These are phyloP conservation scores for Heliconius cydno DNA, from an alignment of 2,888 invertebrate species.

Conservation along the genomic window DNA sequence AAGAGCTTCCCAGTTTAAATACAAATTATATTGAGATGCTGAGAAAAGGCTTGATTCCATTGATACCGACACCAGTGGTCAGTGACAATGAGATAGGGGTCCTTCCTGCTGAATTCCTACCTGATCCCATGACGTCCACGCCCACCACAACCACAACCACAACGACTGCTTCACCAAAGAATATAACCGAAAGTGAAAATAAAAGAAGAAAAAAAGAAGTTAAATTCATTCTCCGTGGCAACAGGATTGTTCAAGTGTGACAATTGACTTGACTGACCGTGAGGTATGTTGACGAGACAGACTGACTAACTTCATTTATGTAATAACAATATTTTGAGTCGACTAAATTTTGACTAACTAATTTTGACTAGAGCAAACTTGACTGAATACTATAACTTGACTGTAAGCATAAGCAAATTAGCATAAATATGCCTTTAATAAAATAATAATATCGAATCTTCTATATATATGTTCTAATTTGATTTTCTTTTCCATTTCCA, in stretches of 20 bases:
- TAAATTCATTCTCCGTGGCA: conserved; percentile 77
- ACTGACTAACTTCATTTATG: conserved; percentile 29
- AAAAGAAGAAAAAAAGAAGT: conserved; percentile 71
- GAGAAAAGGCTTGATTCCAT: conserved; percentile 60
- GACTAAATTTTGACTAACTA: conserved; percentile 16
- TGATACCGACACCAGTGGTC: conserved; percentile 71
- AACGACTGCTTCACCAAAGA: conserved; percentile 59
- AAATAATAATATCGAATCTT: background rate
- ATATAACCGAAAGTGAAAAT: conserved; percentile 58
- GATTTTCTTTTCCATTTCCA: conserved; percentile 57
- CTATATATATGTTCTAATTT: background rate
- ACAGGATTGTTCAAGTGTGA: conserved; percentile 80
- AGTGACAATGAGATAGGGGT: conserved; percentile 76
- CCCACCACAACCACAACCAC: conserved; percentile 56
- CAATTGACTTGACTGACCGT: conserved; percentile 64
- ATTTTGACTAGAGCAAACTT: background rate
- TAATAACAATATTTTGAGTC: conserved; percentile 1
- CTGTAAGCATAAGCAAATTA: background rate
- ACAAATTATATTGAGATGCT: conserved; percentile 63
- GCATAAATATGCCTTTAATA: background rate
- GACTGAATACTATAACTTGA: conserved; percentile 13
- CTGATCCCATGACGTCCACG: conserved; percentile 58
- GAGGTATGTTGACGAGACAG: conserved; percentile 52
- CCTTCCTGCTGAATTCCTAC: conserved; percentile 70
- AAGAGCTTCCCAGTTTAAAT: conserved; percentile 63